Evolutionary conservation across 1,140 invertebrate species (phyloP), one percentile per base, ranked within the genome.

Genomic region (Drosophila serrata): DNA sequence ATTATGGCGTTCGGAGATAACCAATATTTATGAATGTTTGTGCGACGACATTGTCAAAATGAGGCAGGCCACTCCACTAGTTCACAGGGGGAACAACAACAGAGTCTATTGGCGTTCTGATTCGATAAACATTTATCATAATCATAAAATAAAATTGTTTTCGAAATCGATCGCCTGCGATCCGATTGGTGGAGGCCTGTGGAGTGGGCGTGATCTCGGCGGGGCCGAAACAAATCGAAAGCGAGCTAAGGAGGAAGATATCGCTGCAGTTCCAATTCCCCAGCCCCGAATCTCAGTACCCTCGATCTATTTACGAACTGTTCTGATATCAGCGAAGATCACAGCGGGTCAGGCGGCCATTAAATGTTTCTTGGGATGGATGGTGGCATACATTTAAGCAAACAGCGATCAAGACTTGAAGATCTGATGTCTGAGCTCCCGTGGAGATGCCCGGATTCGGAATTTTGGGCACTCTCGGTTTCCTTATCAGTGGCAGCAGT

Each of bases 101-200:
- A 65, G 58, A 68, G 60, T 65, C 76, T 81, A 82, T 82, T 81
- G 77, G 65, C 81, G 86, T 82, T 92, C 74, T 87, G 90, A 91
- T 91, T 92, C 90, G 90, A 92, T 92, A 92, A 92, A 92, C 81
- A 84, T 92, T 92, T 92, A 92, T 92, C 90, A 88, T 90, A 92
- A 85, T 87, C 82, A 87, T 85, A 82, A 90, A 90, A 77, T 79
- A 85, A 82, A 92, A 90, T 63, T 85, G 65, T 70, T 68, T 68
- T 81, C 51, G 56, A 77, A 85, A 57, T 53, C 81, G 60, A 90
- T 77, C 68, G 82, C 65, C 75, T 90, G 84, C 75, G 84, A 88
- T 91, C 68, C 77, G 75, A 91, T 91, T 91, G 88, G 88, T 70
- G 56, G 81, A 60, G 33, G 49, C 17, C 8, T 49, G 35, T 55